Evolutionary conservation across 2,888 invertebrate genomes (phyloP), one percentile per base, ranked within the genome.

Genomic region (Athrips mouffetella): DNA sequence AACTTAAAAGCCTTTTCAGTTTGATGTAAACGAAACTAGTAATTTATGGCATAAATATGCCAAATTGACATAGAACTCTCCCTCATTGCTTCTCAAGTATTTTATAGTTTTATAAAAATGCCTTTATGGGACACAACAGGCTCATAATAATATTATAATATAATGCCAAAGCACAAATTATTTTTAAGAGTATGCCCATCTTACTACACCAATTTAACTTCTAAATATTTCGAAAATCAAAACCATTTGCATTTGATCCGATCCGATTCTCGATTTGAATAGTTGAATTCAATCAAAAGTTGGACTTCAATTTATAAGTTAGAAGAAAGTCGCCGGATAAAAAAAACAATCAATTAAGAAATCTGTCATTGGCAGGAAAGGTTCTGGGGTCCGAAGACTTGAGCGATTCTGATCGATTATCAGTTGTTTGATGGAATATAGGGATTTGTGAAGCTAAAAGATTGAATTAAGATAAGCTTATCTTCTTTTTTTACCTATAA

Each of bases 301-400:
- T 77, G 46, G 54, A 59, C 52, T 62, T 58, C 62, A 62, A 66
- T 67, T 75, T 72, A 70, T 70, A 72, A 79, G 72, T 70, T 67
- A 58, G 64, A 68, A 65, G 57, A 60, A 48, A 59, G 58, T 55
- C 49, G 8, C 10, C 4, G 11, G 57, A 68, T 70, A 74, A 69
- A 37, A 79, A 80, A 83, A 81, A 77, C 75, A 78, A 83, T 79
- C 85, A 86, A 87, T 86, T 85, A 86, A 74, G 62, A 59, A 72
- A 80, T 70, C 84, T 87, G 87, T 85, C 87, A 83, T 53, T 58
- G 59, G 62, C 86, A 85, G 81, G 47, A 44, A 52, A 47, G 40
- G 30, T 40, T 49, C 62, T 6, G 58, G 56, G 57, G 59, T 60
- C 59, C 51, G 53, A 37, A 42, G 58, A 54, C 51, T 44, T 33